Base-by-base conservation (phyloP, 1,140 invertebrate genomes). In the Aphelenchoides besseyi region DNA sequence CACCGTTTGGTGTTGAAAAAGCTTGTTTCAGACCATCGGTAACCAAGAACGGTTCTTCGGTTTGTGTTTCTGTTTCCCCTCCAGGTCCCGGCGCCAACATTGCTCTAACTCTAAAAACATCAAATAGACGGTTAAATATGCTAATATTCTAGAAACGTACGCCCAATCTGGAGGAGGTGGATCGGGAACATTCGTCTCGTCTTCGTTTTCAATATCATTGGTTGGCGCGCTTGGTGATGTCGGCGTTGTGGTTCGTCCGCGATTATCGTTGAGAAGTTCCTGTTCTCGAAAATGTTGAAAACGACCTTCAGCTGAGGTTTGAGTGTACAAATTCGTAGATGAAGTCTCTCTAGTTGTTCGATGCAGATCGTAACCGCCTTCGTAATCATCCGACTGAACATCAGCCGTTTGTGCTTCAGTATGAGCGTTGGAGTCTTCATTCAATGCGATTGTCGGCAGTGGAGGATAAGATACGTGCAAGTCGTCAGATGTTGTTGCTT, bases 401-500 rank as follows among this genome's bases (percentile, higher is more conserved):
- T 26, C 1, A 28, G 55, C 1, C 29, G 16, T 30, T 26, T 16
- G 23, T 1, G 55, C 1, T 28, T 59, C 55, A n/a, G 55, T 59
- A n/a, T 18, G 12, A 28, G 55, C 16, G 12, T 26, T 66, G 16
- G 63, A 29, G 3, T 66, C 63, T 12, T 66, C 63, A 30, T 66
- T 66, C 16, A 66, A 66, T 1, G 16, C 26, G 16, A 66, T n/a
- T 16, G 63, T 66, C 63, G 63, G 63, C 36, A 66, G 30, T 23
- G 32, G 30, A 26, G 63, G 63, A 53, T 66, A 66, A n/a, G 63
- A 18, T 23, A 18, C 36, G 28, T 66, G 63, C 32, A 66, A 66
- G n/a, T 16, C 63, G 16, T 30, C 30, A n/a, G 30, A 16, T 2
- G n/a, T 53, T 12, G 12, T 66, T 16, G 63, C 63, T 53, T 66